phyloP scores from a whole-genome alignment of 2,888 invertebrate species.

The Melangyna quadrimaculata region DNA sequence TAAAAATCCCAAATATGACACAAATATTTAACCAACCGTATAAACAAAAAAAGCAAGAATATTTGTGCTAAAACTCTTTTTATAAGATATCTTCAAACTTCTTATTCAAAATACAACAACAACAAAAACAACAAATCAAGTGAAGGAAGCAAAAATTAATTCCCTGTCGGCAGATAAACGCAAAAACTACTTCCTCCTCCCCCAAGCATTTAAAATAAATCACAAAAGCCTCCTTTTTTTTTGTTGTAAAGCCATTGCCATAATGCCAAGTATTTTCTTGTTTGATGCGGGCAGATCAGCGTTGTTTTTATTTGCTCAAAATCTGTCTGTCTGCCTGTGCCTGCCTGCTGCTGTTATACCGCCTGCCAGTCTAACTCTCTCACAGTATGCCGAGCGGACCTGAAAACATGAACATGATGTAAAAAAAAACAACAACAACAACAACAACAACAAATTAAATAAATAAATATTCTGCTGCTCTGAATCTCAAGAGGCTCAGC shows the following conservation, averaged over 20 bases:
- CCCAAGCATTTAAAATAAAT: constrained; percentile 38
- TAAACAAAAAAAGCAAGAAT: neutral
- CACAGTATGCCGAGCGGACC: constrained; percentile 17
- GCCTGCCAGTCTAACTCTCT: constrained; percentile 49
- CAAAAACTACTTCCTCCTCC: constrained; percentile 36
- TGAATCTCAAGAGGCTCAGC: constrained; percentile 59
- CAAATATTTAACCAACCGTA: constrained; percentile 28
- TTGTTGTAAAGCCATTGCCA: too few species aligned
- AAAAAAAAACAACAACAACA: neutral
- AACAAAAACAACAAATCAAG: constrained; percentile 6
- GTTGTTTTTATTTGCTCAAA: constrained; percentile 59
- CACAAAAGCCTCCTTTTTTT: constrained; percentile 34
- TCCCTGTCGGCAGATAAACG: constrained; percentile 37
- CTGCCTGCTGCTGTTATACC: constrained; percentile 51
- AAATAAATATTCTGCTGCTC: constrained; percentile 16
- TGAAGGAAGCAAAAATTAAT: constrained; percentile 18
- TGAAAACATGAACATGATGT: neutral
- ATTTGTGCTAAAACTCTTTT: neutral
- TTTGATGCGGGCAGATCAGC: constrained; percentile 26
- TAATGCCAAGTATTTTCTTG: neutral
- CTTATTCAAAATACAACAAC: neutral
- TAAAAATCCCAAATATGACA: constrained; percentile 36
- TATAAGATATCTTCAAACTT: too few species aligned
- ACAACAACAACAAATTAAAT: constrained; percentile 25
- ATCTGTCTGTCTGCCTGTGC: constrained; percentile 52